Evolutionary conservation across 2,888 invertebrate genomes (phyloP).

Genomic region (Pseudanteris insignis): DNA sequence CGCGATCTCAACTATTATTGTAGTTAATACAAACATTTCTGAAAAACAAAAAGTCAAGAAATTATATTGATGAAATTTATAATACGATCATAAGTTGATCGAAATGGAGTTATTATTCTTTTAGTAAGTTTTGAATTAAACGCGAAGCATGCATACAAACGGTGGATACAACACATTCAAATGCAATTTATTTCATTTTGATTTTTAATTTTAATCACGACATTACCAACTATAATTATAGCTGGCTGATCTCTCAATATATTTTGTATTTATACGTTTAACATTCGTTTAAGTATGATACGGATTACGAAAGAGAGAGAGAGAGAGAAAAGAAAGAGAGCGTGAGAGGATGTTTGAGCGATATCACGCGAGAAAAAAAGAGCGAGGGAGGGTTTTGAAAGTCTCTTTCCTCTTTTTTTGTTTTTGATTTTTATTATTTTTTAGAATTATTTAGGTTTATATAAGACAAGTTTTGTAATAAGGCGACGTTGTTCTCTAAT

Average conservation of each 20-base stretch:
- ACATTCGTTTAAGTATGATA: conserved; percentile 15
- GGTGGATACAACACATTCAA: conserved; percentile 48
- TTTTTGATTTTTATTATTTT: conserved; percentile 10
- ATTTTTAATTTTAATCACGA: conserved; percentile 43
- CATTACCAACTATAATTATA: conserved; percentile 17
- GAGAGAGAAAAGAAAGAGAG: conserved; percentile 3
- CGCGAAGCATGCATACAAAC: conserved; percentile 47
- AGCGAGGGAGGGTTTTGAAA: conserved; percentile 5
- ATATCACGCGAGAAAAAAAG: background rate
- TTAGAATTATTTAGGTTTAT: conserved; percentile 26
- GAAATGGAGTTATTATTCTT: conserved; percentile 47
- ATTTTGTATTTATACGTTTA: conserved; percentile 27
- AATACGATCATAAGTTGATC: conserved; percentile 50
- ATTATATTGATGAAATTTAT: conserved; percentile 36
- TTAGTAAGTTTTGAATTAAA: conserved; percentile 46
- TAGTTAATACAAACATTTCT: conserved; percentile 48
- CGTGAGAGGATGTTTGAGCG: background rate
- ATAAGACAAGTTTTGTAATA: conserved; percentile 34
- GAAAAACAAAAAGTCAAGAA: conserved; percentile 40
- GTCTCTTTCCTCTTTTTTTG: conserved; percentile 16
- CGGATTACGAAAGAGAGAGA: conserved; percentile 8
- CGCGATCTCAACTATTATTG: conserved; percentile 53
- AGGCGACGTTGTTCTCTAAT: conserved; percentile 41
- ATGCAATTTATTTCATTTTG: conserved; percentile 47
- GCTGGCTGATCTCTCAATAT: conserved; percentile 29